Evolutionary conservation across 37 sponge, comb jelly and placozoan species (phyloP).

Genomic region (Spongilla lacustris): DNA sequence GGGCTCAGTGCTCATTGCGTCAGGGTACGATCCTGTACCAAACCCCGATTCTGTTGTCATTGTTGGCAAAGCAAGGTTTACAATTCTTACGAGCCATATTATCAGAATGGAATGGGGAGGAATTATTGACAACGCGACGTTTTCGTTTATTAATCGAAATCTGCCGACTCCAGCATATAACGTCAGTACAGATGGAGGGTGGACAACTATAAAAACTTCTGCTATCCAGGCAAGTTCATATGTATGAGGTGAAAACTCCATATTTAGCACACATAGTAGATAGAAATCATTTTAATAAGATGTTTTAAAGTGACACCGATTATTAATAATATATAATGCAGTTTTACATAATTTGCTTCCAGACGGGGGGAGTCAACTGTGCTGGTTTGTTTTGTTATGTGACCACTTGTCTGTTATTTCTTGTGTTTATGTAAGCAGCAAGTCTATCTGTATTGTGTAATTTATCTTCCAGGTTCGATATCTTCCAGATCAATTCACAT

Average conservation of each 20-base stretch:
- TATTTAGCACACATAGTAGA: too few species aligned
- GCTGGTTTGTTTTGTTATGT: too few species aligned
- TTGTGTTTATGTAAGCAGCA: too few species aligned
- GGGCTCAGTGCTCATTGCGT: background rate
- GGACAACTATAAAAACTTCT: conserved; percentile 47
- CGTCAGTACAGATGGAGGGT: conserved; percentile 18
- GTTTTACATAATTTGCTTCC: too few species aligned
- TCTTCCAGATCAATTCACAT: conserved; percentile 12
- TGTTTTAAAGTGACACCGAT: too few species aligned
- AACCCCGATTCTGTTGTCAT: conserved; percentile 46
- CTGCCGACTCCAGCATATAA: conserved; percentile 47
- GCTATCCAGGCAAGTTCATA: conserved; percentile 18
- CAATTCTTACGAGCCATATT: conserved; percentile 54
- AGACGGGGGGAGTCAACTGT: too few species aligned
- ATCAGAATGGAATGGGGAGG: conserved; percentile 72
- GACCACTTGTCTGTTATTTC: too few species aligned
- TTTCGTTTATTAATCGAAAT: conserved; percentile 58
- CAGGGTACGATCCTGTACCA: conserved; percentile 42
- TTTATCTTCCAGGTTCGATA: conserved; percentile 52
- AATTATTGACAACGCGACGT: conserved; percentile 47
- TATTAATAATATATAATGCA: too few species aligned
- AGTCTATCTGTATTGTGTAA: background rate
- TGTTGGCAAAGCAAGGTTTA: conserved; percentile 67
- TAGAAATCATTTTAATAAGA: too few species aligned
- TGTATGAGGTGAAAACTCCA: too few species aligned